These are phyloP conservation scores for Tribolium freemani DNA, from an alignment of 2,888 invertebrate species.

Conservation along the genomic window DNA sequence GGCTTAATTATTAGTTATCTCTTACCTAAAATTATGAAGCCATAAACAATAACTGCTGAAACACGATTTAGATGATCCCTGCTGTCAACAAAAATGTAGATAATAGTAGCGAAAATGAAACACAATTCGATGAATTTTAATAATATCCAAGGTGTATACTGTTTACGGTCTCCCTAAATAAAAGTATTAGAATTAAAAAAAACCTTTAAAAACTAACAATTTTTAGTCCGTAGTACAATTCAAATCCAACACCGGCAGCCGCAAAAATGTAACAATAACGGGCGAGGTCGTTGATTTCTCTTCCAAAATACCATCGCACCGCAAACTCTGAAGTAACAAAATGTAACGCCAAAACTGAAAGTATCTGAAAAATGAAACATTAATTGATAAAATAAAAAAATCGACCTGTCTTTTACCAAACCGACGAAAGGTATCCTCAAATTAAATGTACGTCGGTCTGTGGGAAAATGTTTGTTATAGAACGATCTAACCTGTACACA, in stretches of 20 bases:
- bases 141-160: constrained; percentile 19
- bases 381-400: background rate
- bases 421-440: constrained; percentile 7
- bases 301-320: background rate
- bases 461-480: constrained; percentile 13
- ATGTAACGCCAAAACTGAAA: constrained; percentile 6
- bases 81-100: background rate
- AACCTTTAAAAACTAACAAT: background rate
- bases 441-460: background rate
- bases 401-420: constrained; percentile 2
- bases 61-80: background rate
- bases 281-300: background rate
- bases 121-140: constrained; percentile 12
- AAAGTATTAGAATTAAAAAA: background rate
- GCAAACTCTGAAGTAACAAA: background rate
- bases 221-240: constrained; percentile 11
- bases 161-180: constrained; percentile 18
- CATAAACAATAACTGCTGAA: background rate
- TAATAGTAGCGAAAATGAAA: background rate
- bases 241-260: background rate
- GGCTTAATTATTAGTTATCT: background rate
- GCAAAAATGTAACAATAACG: constrained; percentile 4
- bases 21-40: background rate
- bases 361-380: background rate
- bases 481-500: background rate